phyloP scores from a whole-genome alignment of 35 echinoderm and acorn worm species.

The Amphiura filiformis region DNA sequence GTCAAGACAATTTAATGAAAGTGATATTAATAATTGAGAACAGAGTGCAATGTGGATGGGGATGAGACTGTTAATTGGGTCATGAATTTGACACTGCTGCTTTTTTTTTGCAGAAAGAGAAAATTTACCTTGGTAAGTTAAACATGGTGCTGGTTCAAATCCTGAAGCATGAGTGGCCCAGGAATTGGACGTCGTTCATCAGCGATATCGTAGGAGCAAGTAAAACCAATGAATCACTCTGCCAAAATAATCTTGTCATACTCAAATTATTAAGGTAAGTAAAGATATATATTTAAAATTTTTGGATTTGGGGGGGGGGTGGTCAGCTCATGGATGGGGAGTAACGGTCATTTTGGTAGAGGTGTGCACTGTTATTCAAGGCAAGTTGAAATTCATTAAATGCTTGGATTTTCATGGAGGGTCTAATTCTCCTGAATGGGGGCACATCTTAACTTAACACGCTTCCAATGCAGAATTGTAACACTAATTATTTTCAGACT shows the following conservation, averaged over 20 bases:
- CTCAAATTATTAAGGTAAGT: conserved; percentile 90
- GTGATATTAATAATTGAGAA: no score
- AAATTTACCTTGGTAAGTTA: conserved; percentile 86
- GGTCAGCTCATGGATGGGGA: neutral
- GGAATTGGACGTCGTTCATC: conserved; percentile 98
- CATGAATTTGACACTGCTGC: no score
- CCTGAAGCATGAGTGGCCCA: conserved; percentile 95
- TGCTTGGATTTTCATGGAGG: no score
- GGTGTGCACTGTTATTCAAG: no score
- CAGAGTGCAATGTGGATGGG: no score
- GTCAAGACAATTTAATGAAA: no score
- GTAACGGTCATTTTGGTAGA: no score
- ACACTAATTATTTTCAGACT: no score
- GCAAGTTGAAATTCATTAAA: no score
- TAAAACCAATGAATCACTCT: conserved; percentile 96
- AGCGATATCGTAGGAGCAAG: conserved; percentile 98
- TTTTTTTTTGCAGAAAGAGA: conserved; percentile 65
- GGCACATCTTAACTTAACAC: no score
- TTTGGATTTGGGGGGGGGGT: neutral
- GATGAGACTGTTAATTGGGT: no score
- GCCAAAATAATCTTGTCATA: conserved; percentile 95
- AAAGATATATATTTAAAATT: neutral
- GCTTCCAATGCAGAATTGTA: no score
- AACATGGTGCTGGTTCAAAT: conserved; percentile 97
- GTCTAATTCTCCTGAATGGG: neutral